These are phyloP conservation scores for Ctenochaetus hawaiiensis DNA, from an alignment of 2,797 vertebrate genomes.

Conservation along the genomic window DNA sequence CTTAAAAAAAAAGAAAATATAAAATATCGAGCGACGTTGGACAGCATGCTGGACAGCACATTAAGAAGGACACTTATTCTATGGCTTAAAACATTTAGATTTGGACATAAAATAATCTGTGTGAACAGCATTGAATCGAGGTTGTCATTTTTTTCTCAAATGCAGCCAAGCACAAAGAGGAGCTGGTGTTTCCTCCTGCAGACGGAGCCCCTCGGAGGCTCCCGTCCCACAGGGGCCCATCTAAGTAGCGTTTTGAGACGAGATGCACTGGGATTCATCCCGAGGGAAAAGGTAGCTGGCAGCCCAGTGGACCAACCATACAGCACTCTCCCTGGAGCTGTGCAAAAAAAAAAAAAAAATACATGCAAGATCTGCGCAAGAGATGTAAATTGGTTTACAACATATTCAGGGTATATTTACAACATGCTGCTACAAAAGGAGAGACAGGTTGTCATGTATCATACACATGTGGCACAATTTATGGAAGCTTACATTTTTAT, in stretches of 20 bases:
- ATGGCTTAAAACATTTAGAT: conserved; percentile 17
- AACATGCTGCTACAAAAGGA: conserved; percentile 19
- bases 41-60: not conserved
- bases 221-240: conserved; percentile 65
- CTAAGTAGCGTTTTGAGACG: conserved; percentile 73
- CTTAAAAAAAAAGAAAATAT: not conserved
- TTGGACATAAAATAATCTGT: not conserved
- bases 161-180: conserved; percentile 43
- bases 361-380: conserved; percentile 37
- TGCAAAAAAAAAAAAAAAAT: conserved; percentile 1
- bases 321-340: conserved; percentile 47
- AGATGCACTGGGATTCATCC: conserved; percentile 65
- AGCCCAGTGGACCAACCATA: conserved; percentile 59
- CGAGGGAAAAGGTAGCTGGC: conserved; percentile 65
- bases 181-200: conserved; percentile 51
- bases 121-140: conserved; percentile 24
- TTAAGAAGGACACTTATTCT: not conserved
- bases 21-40: not conserved
- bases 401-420: conserved; percentile 36
- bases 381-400: conserved; percentile 64
- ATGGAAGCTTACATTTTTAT: conserved; percentile 39
- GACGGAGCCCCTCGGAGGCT: conserved; percentile 57
- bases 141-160: conserved; percentile 48
- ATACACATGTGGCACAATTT: conserved; percentile 22
- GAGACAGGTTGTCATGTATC: conserved; percentile 43